phyloP scores from a whole-genome alignment of 2,888 invertebrate species.

The Drosophila sordidapex region DNA sequence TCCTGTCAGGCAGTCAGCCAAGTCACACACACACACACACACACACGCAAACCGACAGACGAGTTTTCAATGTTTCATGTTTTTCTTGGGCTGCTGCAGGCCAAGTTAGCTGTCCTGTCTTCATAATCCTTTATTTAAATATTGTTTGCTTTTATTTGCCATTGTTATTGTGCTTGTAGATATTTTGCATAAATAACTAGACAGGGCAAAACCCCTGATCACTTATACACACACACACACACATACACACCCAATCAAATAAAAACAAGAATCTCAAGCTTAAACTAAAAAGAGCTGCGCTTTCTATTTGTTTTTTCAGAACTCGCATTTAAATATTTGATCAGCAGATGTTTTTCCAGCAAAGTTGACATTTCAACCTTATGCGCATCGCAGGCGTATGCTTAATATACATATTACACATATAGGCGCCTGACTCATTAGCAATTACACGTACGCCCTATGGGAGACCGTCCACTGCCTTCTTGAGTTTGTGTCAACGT shows the following conservation, averaged over 20 bases:
- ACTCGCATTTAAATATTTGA: constrained; percentile 48
- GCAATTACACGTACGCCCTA: constrained; percentile 46
- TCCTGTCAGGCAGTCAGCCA: constrained; percentile 46
- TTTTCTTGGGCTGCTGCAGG: constrained; percentile 50
- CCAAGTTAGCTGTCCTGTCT: constrained; percentile 48
- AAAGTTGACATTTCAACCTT: constrained; percentile 49
- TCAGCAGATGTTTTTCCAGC: constrained; percentile 33
- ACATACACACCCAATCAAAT: constrained; percentile 45
- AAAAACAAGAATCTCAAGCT: constrained; percentile 44
- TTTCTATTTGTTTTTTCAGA: constrained; percentile 13
- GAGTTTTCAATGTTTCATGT: constrained; percentile 39
- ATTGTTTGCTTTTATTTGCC: constrained; percentile 72
- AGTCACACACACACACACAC: constrained; percentile 18
- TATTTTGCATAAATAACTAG: constrained; percentile 77
- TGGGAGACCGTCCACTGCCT: constrained; percentile 31
- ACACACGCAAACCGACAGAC: constrained; percentile 28
- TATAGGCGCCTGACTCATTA: constrained; percentile 55
- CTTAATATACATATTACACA: constrained; percentile 31
- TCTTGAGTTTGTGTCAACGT: constrained; percentile 55
- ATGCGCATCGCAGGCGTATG: constrained; percentile 27
- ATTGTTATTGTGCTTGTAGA: constrained; percentile 68
- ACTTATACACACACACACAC: constrained; percentile 24
- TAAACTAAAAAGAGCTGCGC: constrained; percentile 40
- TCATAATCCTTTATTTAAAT: constrained; percentile 79
- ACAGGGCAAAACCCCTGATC: constrained; percentile 35